Evolutionary conservation across 1,140 invertebrate genomes (phyloP).

Genomic region (Pogonus chalceus): DNA sequence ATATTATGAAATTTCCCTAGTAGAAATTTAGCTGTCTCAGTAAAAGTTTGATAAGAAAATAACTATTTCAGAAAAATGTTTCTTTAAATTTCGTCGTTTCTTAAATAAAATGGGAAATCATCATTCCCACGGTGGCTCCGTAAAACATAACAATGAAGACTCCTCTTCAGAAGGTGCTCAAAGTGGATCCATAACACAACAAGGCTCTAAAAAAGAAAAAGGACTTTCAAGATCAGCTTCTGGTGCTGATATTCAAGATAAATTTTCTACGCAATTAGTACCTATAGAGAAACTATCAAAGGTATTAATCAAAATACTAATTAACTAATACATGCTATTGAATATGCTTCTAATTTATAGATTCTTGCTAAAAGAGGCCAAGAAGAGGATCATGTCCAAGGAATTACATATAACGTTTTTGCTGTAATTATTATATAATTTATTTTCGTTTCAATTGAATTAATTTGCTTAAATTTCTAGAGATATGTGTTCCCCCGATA

Average conservation of each 20-base stretch:
- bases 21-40: too few relatives aligned
- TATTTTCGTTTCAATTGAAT: background rate
- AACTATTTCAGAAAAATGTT: too few relatives aligned
- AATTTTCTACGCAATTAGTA: constrained; percentile 47
- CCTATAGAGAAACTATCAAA: constrained; percentile 60
- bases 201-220: constrained; percentile 29
- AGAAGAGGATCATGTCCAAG: constrained; percentile 52
- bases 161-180: background rate
- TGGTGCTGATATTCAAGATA: constrained; percentile 46
- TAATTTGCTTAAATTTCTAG: constrained; percentile 37
- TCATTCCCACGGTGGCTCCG: background rate
- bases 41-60: too few relatives aligned
- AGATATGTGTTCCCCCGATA: constrained; percentile 69
- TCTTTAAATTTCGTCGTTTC: too few relatives aligned
- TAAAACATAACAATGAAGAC: background rate
- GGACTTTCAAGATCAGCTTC: constrained; percentile 46
- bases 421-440: constrained; percentile 13
- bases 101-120: constrained; percentile 2
- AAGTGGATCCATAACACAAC: constrained; percentile 7
- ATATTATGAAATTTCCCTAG: too few relatives aligned
- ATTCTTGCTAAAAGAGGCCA: constrained; percentile 49
- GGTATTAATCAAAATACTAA: constrained; percentile 35
- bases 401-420: constrained; percentile 40
- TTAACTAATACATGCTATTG: background rate
- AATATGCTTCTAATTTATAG: constrained; percentile 36